Evolutionary conservation across 2,113 vertebrate species (phyloP), one percentile per base, ranked within the genome.

Genomic region (Tinamus guttatus): DNA sequence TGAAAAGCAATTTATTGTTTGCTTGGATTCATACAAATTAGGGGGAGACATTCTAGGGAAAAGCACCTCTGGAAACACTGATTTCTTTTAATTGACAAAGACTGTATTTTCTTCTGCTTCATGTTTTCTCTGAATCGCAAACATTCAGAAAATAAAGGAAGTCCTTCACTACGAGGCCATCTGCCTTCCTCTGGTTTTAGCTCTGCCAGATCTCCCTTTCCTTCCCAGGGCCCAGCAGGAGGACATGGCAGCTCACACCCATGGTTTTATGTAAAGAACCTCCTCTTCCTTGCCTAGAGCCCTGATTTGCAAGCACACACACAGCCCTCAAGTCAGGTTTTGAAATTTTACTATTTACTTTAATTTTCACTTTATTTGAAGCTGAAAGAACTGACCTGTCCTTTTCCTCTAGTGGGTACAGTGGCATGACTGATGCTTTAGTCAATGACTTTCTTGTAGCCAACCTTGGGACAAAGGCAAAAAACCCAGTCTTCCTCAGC

Each of bases 151-250:
- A 68, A 8, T 19, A 58, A 5, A 19, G 8, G 30, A 82, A 63
- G 7, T 43, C 45, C n/a, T 90, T 17, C 3, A 62, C 52, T n/a
- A 77, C 2, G 2, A 85, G 8, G 71, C 16, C 27, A 36, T 40
- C 5, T 10, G 17, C 16, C 16, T 73, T 41, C 21, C 1, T 0
- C 20, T 3, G 2, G 22, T 20, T 52, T 85, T 24, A 2, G 4
- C 51, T 75, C 41, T 45, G 41, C 28, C 34, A 32, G 11, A 49
- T 62, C 73, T 73, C 6, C 8, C 9, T 9, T 74, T 65, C 30
- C n/a, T 22, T 88, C 7, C n/a, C 5, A 16, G 11, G 2, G 9
- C 69, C 8, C 28, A 52, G 32, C 32, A 87, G 11, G 25, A 87
- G 11, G 25, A n/a, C 28, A 24, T 32, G 45, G 34, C 24, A 67